Base-by-base conservation (phyloP, 2,888 invertebrate genomes). In the Noctua janthe region DNA sequence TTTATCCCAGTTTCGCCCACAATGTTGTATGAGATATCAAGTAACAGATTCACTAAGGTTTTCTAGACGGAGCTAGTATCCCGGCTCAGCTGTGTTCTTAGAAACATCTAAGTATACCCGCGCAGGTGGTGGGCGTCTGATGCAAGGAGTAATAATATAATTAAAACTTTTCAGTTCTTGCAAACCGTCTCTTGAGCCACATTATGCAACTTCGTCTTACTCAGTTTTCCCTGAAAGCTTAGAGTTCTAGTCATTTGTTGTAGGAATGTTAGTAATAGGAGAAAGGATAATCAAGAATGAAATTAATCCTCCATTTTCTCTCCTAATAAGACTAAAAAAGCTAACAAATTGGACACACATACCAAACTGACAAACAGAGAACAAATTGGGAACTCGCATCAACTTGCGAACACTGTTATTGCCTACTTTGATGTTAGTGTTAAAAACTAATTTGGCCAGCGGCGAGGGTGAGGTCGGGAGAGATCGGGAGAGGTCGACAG, bases 401-500 rank as follows among this genome's bases (percentile, higher is more conserved):
- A 76, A 87, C 82, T 89, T 87, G 83, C 85, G 84, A 91, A 91
- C 87, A 87, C 84, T 88, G 88, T 91, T 90, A 92, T 91, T 90
- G 90, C 85, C 85, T 89, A 85, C 89, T 88, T 89, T 87, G 86
- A 91, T 91, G 91, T 91, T 92, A 92, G 93, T 91, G 92, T 92
- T 94, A 92, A 94, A 93, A 94, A 94, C 94, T 93, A 94, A 94
- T 94, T 93, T 93, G 88, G 91, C 91, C 87, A 78, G 76, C 77
- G 88, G 90, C 91, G 88, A 87, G 88, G 90, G 90, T 90, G 92
- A 90, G 88, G 88, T 80, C 76, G 84, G 90, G 67, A 43, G 71
- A 82, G 67, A n/a, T 80, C 83, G 83, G 83, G 17, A 47, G 74
- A 80, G 73, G 76, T 70, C 81, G 83, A 54, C n/a, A 74, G 66